A percentile compares a stretch with the other conserved stretches of the same genome.
Evolutionary conservation across 1,140 invertebrate species (phyloP).

Genomic region (Ceratina calcarata): DNA sequence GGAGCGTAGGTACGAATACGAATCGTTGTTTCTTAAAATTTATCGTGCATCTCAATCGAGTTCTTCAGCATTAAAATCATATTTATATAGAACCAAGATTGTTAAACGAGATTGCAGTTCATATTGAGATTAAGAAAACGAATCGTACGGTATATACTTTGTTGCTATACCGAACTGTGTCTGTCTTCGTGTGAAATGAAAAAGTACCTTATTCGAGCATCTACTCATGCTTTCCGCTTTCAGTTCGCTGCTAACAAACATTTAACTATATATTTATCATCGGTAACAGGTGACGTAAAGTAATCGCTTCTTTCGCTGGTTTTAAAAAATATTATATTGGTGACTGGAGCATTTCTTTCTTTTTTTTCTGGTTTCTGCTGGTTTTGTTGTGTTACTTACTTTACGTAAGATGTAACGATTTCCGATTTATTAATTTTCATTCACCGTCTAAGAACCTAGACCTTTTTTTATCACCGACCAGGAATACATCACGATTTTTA

Average conservation of each 20-base stretch:
- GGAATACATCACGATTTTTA: not conserved
- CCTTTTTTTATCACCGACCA: not conserved
- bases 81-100: constrained; percentile 6
- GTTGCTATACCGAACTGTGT: constrained; percentile 56
- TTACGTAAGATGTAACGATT: constrained; percentile 4
- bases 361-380: not conserved
- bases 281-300: constrained; percentile 16
- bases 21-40: constrained; percentile 19
- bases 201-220: constrained; percentile 36
- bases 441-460: not conserved
- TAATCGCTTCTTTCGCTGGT: constrained; percentile 23
- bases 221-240: constrained; percentile 43
- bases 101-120: not conserved
- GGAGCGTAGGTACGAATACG: not conserved
- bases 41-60: not conserved
- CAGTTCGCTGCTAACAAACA: constrained; percentile 38
- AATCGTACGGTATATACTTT: constrained; percentile 4
- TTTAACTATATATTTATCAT: constrained; percentile 8
- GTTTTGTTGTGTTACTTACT: constrained; percentile 19
- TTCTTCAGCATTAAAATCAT: not conserved
- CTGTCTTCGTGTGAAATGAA: constrained; percentile 43
- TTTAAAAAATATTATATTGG: not conserved
- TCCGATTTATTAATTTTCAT: constrained; percentile 28
- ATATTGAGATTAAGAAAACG: no score
- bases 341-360: not conserved